Percentiles rank a stretch among this genome's conserved stretches.
Evolutionary conservation across 2,797 vertebrate species (phyloP).

Genomic region (Furcifer pardalis): DNA sequence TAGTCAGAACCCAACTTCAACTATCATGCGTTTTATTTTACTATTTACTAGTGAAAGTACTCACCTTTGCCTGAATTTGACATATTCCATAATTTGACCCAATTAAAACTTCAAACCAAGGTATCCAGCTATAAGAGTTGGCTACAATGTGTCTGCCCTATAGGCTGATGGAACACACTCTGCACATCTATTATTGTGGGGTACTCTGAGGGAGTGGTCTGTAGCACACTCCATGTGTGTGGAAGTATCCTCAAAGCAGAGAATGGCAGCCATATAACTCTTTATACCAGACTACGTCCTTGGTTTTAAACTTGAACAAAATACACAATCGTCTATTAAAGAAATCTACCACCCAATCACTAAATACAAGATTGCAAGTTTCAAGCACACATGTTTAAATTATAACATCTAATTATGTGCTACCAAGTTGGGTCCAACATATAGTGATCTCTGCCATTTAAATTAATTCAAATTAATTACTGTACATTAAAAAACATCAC

Average conservation of each 20-base stretch:
- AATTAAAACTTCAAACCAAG: not conserved
- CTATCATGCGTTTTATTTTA: not conserved
- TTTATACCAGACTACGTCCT: too few species aligned
- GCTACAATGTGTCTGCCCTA: not conserved
- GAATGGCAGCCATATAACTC: too few species aligned
- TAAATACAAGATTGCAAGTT: not conserved
- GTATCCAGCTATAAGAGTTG: not conserved
- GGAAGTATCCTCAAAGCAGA: too few species aligned
- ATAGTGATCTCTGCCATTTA: too few species aligned
- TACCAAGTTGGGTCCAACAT: too few species aligned
- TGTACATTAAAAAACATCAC: not conserved
- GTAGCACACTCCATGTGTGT: too few species aligned
- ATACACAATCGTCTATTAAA: not conserved
- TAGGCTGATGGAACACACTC: not conserved
- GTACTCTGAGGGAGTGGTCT: not conserved
- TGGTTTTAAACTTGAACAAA: too few species aligned
- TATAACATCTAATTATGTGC: too few species aligned
- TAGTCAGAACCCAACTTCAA: not conserved
- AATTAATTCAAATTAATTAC: not conserved
- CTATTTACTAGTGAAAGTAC: not conserved
- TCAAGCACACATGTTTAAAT: not conserved
- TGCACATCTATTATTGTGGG: not conserved
- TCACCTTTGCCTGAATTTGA: not conserved
- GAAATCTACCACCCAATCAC: not conserved
- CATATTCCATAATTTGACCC: not conserved